phyloP scores from a whole-genome alignment of 1,140 invertebrate genomes.

The Drosophila baimaii region DNA sequence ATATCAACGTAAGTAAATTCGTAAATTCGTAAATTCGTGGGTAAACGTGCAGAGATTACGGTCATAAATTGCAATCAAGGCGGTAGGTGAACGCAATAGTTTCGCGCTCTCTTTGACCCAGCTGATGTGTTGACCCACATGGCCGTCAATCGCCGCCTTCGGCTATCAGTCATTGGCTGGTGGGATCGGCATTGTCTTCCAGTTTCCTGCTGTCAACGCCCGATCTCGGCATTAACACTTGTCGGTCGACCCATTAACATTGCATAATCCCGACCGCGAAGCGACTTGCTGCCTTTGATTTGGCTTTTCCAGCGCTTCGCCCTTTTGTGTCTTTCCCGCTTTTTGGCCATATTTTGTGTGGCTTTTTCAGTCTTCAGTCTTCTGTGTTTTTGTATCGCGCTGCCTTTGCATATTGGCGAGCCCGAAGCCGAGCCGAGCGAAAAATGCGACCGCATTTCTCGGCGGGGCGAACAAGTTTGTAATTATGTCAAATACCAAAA shows the following conservation, averaged over 20 bases:
- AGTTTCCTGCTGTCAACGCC: constrained; percentile 68
- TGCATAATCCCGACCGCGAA: constrained; percentile 58
- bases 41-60: constrained; percentile 46
- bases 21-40: constrained; percentile 69
- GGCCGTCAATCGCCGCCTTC: constrained; percentile 30
- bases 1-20: constrained; percentile 80
- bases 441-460: constrained; percentile 72
- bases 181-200: constrained; percentile 32
- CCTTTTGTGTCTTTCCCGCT: constrained; percentile 52
- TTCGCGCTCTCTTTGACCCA: constrained; percentile 58
- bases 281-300: constrained; percentile 44
- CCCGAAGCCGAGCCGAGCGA: constrained; percentile 26
- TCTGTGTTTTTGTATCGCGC: constrained; percentile 15
- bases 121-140: constrained; percentile 73
- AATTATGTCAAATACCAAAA: constrained; percentile 75
- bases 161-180: constrained; percentile 35
- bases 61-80: constrained; percentile 65
- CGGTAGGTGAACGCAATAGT: constrained; percentile 36
- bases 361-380: constrained; percentile 5
- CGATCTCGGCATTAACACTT: constrained; percentile 57
- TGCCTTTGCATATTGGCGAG: constrained; percentile 70
- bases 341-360: constrained; percentile 30
- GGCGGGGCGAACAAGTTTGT: constrained; percentile 77
- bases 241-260: constrained; percentile 68
- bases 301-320: constrained; percentile 70